Conservation (phyloP, 2,797 vertebrate genomes). For the Mergus octosetaceus region DNA sequence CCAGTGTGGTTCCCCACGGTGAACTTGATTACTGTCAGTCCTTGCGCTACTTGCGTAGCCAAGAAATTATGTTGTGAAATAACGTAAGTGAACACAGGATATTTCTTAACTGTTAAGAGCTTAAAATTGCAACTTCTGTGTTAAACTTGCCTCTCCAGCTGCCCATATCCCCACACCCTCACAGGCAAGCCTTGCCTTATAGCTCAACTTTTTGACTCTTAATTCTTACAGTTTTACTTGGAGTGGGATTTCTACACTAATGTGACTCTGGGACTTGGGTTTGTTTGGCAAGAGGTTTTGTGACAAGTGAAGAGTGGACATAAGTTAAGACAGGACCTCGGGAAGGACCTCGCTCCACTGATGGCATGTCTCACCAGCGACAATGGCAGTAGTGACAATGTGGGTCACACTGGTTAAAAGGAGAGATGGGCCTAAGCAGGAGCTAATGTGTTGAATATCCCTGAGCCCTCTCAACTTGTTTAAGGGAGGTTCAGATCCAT, state of each 20-base stretch:
- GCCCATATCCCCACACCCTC: background rate
- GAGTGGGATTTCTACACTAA: background rate
- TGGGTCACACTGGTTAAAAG: background rate
- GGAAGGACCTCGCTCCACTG: background rate
- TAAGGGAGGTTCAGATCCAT: background rate
- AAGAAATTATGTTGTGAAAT: background rate
- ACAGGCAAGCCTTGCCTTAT: background rate
- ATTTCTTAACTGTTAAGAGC: background rate
- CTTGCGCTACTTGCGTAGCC: background rate
- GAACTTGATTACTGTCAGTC: background rate
- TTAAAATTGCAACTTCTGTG: background rate
- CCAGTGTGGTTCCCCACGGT: background rate
- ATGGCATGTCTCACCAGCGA: too few relatives aligned
- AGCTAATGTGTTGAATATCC: background rate
- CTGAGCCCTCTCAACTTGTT: background rate
- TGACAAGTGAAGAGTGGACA: fast-evolving
- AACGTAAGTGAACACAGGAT: background rate
- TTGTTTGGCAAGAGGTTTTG: background rate
- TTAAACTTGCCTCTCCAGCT: background rate
- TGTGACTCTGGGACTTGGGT: fast-evolving
- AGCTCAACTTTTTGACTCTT: background rate
- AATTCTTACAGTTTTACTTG: background rate
- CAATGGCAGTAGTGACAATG: fast-evolving
- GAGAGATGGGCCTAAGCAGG: background rate
- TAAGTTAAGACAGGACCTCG: background rate